Base-by-base conservation (phyloP, 2,797 vertebrate species). In the Micromesistius poutassou region DNA sequence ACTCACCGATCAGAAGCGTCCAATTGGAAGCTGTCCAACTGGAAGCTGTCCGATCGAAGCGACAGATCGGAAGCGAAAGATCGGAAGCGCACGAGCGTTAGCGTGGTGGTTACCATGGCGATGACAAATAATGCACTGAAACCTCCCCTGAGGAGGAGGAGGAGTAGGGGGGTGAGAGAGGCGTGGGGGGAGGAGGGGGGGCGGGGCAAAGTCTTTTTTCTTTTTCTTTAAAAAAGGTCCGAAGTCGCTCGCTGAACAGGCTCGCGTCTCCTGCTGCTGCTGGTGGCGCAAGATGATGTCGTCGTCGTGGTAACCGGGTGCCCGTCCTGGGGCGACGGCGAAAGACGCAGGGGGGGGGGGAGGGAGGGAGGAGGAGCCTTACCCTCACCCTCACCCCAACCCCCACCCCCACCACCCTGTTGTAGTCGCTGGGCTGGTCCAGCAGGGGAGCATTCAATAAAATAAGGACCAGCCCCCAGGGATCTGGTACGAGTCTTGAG, bases 241-340 rank as follows among this genome's bases (percentile, higher is more conserved):
- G 9, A 28, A 8, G 25, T 68, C 62, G 25, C 62, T 68, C 9
- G 9, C 62, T 28, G 2, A 10, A 62, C n/a, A 12, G n/a, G 25
- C 25, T 83, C 79, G 31, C 71, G 74, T 80, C 72, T 81, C 83
- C n/a, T 30, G 66, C 76, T 86, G 90, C 89, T 92, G 89, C 89
- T 91, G 89, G 86, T 83, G 78, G 79, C 2, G 82, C 85, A 83
- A 68, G n/a, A 77, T 87, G 33, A 33, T 33, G 33, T 5, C 77
- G 46, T 22, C 46, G 46, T 22, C 14, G 46, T 86, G 72, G 83
- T 83, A 85, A 85, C 84, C 84, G 85, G 78, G 87, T n/a, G 81
- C 80, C 78, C 80, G 78, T 86, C 83, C 84, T 71, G 68, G 30
- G 25, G 55, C 55, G 22, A 8, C 55, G 22, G 50, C 50, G 19